phyloP scores from a whole-genome alignment of 1,140 invertebrate species.

The Colletes gigas region DNA sequence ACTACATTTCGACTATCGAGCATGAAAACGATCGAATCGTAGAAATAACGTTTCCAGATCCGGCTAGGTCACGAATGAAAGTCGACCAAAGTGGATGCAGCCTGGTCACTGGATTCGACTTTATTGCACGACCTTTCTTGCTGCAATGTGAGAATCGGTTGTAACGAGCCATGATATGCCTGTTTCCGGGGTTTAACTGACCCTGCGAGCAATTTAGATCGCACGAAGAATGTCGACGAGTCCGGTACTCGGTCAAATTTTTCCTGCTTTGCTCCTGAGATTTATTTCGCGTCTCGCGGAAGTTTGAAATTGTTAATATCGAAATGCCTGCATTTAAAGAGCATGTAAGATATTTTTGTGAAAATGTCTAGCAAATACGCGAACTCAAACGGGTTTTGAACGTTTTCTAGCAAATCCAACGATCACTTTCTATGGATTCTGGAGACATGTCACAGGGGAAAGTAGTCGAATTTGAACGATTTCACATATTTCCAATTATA shows the following conservation, averaged over 20 bases:
- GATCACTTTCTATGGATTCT: too few species aligned
- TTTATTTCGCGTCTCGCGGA: background rate
- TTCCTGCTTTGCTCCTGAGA: background rate
- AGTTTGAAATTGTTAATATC: background rate
- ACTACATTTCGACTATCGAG: background rate
- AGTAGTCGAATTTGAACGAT: too few species aligned
- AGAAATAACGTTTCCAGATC: background rate
- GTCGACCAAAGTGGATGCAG: background rate
- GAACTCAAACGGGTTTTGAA: background rate
- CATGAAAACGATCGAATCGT: conserved; percentile 1
- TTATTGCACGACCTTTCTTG: conserved; percentile 15
- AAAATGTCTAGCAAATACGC: background rate
- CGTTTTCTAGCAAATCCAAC: too few species aligned
- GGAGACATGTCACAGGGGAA: too few species aligned
- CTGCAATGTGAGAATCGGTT: conserved; percentile 1
- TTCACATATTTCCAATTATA: too few species aligned
- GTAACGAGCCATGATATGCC: conserved; percentile 35
- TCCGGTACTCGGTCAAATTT: background rate
- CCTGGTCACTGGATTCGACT: background rate
- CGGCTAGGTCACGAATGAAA: conserved; percentile 11
- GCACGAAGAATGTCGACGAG: conserved; percentile 33
- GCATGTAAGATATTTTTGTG: background rate
- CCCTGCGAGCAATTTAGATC: conserved; percentile 34
- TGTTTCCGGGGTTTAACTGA: conserved; percentile 48
- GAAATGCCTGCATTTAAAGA: background rate